Evolutionary conservation across 1,140 invertebrate genomes (phyloP).

Genomic region (Aphidius ervi): DNA sequence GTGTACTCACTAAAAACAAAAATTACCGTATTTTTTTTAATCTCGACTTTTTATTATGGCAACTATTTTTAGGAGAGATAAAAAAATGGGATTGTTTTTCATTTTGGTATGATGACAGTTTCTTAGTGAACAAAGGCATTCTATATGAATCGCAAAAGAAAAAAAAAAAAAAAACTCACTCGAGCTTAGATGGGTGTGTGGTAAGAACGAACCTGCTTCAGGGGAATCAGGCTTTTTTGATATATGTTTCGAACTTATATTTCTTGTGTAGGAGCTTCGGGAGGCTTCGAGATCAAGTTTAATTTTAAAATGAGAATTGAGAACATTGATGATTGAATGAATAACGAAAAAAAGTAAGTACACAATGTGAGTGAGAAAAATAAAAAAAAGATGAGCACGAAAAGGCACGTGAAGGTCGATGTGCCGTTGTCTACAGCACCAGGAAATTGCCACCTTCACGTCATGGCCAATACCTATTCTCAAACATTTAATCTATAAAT

Average conservation of each 20-base stretch:
- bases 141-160: too few species aligned
- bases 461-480: constrained; percentile 21
- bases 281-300: constrained; percentile 4
- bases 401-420: constrained; percentile 36
- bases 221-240: constrained; percentile 21
- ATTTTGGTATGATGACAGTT: too few species aligned
- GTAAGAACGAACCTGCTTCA: constrained; percentile 16
- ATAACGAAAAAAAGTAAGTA: not conserved
- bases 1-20: too few species aligned
- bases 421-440: constrained; percentile 33
- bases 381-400: constrained; percentile 17
- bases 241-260: constrained; percentile 1
- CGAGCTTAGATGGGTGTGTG: constrained; percentile 8
- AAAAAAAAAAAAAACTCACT: constrained; percentile 10
- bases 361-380: constrained; percentile 6
- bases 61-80: too few species aligned
- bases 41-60: too few species aligned
- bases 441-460: constrained; percentile 30
- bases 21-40: too few species aligned
- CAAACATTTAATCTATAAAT: too few species aligned
- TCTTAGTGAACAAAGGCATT: too few species aligned
- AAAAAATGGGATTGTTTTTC: too few species aligned
- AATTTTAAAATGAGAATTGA: constrained; percentile 7
- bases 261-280: constrained; percentile 24
- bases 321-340: constrained; percentile 1